Percentiles rank a stretch among this genome's conserved stretches.
Evolutionary conservation across 2,888 invertebrate genomes (phyloP).

Genomic region (Cosmopolites sordidus): DNA sequence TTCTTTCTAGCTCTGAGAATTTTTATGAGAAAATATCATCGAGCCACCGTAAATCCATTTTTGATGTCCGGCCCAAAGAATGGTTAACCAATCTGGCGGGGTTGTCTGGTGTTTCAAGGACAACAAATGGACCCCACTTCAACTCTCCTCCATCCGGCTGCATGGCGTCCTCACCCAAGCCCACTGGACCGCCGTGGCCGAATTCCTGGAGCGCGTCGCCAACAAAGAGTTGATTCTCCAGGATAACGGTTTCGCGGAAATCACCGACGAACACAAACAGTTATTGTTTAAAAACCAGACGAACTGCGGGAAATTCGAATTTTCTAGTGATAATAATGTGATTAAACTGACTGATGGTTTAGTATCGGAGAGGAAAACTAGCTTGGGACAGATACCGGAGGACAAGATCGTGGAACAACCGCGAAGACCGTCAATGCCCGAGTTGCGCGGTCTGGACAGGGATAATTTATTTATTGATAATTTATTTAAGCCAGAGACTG

Average conservation of each 20-base stretch:
- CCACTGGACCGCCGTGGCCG: slow-evolving; percentile 62
- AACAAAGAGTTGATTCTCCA: slow-evolving; percentile 60
- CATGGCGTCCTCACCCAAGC: slow-evolving; percentile 63
- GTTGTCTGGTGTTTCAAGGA: slow-evolving; percentile 67
- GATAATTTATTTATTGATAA: slow-evolving; percentile 47
- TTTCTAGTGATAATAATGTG: slow-evolving; percentile 35
- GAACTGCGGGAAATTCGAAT: slow-evolving; percentile 24
- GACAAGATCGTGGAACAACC: slow-evolving; percentile 38
- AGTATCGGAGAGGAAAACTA: slow-evolving; percentile 36
- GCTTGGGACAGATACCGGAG: slow-evolving; percentile 41
- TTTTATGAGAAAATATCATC: slow-evolving; percentile 19
- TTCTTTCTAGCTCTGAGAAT: slow-evolving; percentile 13
- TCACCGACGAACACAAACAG: slow-evolving; percentile 46
- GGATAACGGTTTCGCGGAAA: slow-evolving; percentile 47
- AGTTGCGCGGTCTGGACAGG: slow-evolving; percentile 39
- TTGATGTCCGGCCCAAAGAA: slow-evolving; percentile 45
- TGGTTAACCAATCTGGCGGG: slow-evolving; percentile 60
- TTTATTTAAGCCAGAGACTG: slow-evolving; percentile 43
- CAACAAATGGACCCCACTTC: slow-evolving; percentile 64
- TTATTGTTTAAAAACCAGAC: slow-evolving; percentile 33
- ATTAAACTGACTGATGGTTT: slow-evolving; percentile 35
- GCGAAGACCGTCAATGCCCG: slow-evolving; percentile 41
- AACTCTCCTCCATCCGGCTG: slow-evolving; percentile 62
- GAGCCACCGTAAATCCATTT: slow-evolving; percentile 18
- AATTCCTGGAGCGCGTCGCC: slow-evolving; percentile 61